Evolutionary conservation across 2,888 invertebrate species (phyloP).

Genomic region (Cordilura impudica): DNA sequence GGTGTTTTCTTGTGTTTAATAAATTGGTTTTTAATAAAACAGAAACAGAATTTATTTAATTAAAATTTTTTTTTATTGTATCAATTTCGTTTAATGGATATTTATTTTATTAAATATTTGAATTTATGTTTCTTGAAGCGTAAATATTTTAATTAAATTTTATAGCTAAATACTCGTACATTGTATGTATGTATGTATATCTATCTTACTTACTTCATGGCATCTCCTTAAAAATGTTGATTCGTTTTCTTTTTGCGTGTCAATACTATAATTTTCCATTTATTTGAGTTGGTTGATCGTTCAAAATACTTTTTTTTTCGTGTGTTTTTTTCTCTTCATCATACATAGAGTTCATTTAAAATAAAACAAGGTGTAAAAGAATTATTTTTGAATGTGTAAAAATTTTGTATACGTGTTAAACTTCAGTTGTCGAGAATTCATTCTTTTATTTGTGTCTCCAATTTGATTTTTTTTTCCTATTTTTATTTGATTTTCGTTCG

Average conservation of each 20-base stretch:
- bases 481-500: background rate
- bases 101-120: too few species aligned
- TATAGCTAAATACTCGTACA: too few species aligned
- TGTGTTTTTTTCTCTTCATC: background rate
- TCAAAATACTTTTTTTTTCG: background rate
- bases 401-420: conserved; percentile 36
- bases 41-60: too few species aligned
- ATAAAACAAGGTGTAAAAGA: background rate
- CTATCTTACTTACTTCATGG: background rate
- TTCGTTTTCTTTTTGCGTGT: background rate
- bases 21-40: too few species aligned
- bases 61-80: too few species aligned
- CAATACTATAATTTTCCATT: background rate
- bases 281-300: background rate
- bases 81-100: too few species aligned
- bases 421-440: conserved; percentile 4
- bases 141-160: background rate
- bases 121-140: background rate
- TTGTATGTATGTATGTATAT: background rate
- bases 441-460: background rate
- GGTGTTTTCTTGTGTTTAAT: too few species aligned
- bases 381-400: background rate
- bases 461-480: background rate
- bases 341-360: background rate
- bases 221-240: background rate